A percentile compares a stretch with the other conserved stretches of the same genome.
phyloP scores from a whole-genome alignment of 1,140 invertebrate species.

The Trissolcus basalis region DNA sequence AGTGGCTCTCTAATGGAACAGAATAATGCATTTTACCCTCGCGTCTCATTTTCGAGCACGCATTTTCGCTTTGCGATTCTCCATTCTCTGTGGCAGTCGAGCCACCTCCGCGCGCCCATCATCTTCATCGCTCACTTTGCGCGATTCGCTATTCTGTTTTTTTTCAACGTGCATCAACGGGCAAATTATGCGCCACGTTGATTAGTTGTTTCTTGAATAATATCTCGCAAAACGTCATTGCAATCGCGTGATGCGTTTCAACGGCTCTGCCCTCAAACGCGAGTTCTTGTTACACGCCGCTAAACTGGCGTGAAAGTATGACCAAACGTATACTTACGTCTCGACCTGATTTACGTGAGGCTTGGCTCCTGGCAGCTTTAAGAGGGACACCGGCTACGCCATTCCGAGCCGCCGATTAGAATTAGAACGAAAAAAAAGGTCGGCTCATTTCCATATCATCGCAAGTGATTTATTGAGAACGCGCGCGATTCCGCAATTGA shows the following conservation, averaged over 20 bases:
- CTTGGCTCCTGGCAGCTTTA: slow-evolving; percentile 44
- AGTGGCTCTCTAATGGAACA: slow-evolving; percentile 32
- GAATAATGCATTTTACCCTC: too few relatives aligned
- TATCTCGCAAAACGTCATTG: too few relatives aligned
- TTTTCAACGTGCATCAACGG: too few relatives aligned
- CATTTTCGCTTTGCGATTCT: neutral
- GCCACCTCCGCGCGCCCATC: neutral
- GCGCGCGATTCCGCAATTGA: slow-evolving; percentile 26
- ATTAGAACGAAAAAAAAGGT: slow-evolving; percentile 30
- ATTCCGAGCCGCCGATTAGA: slow-evolving; percentile 43
- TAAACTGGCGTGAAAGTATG: slow-evolving; percentile 18
- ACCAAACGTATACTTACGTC: slow-evolving; percentile 54
- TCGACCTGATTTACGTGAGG: slow-evolving; percentile 43
- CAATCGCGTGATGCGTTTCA: slow-evolving; percentile 15
- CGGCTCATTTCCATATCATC: slow-evolving; percentile 46
- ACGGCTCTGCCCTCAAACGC: too few relatives aligned
- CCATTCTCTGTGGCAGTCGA: too few relatives aligned
- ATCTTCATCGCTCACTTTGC: slow-evolving; percentile 9
- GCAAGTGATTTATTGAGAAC: slow-evolving; percentile 27
- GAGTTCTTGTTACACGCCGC: too few relatives aligned
- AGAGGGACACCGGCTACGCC: slow-evolving; percentile 39
- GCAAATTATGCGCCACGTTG: too few relatives aligned
- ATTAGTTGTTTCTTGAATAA: too few relatives aligned
- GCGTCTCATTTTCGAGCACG: too few relatives aligned
- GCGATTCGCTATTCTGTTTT: too few relatives aligned